Percentiles rank a stretch among this genome's conserved stretches.
Evolutionary conservation across 2,888 invertebrate species (phyloP).

Genomic region (Chrysopilus asiliformis): DNA sequence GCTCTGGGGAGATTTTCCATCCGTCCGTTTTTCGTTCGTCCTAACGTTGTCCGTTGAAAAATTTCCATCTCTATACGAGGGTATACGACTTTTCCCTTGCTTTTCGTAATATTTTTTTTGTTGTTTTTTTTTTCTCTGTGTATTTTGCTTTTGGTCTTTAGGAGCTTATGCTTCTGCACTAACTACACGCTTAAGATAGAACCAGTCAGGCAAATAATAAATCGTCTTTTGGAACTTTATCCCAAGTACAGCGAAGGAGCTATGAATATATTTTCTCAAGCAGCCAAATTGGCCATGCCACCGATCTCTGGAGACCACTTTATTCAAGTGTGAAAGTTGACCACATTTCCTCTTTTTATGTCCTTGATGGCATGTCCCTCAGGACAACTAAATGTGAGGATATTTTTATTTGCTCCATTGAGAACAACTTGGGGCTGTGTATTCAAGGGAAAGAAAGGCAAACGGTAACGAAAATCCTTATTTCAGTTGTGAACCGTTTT

Average conservation of each 20-base stretch:
- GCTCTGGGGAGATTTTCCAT: no score
- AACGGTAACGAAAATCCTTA: no score
- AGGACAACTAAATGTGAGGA: constrained; percentile 14
- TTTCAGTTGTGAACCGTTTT: constrained; percentile 2
- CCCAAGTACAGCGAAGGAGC: constrained; percentile 13
- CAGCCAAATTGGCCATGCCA: constrained; percentile 13
- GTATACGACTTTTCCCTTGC: no score
- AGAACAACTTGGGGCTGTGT: constrained; percentile 12
- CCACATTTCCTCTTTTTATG: constrained; percentile 15
- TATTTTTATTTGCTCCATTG: constrained; percentile 15
- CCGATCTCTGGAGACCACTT: constrained; percentile 14
- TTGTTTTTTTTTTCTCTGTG: no score
- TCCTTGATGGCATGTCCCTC: constrained; percentile 13
- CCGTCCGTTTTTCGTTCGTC: no score
- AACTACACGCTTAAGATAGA: no score
- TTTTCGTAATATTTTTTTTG: no score
- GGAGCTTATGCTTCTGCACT: no score
- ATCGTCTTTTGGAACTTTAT: constrained; percentile 11
- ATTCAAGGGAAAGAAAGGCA: constrained; percentile 1
- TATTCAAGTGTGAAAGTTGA: constrained; percentile 16
- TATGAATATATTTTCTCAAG: constrained; percentile 15
- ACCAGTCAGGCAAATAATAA: constrained; percentile 12
- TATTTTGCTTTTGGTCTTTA: no score
- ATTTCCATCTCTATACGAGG: no score
- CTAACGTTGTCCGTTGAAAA: no score